Conservation (phyloP, 2,888 invertebrate genomes). For the Platyscelio sp. region DNA sequence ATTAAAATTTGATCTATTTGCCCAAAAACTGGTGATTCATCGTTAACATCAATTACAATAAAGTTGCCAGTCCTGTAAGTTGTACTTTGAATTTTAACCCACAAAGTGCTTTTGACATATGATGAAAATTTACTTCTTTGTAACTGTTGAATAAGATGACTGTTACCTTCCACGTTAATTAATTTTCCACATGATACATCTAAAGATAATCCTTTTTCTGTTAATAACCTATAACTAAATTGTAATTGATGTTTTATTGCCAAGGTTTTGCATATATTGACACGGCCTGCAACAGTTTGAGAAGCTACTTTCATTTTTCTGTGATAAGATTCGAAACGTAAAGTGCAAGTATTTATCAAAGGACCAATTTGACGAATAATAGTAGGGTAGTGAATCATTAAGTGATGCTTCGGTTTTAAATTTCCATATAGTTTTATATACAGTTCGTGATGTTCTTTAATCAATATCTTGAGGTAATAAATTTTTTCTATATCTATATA, state of each 20-base stretch:
- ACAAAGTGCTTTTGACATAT: background rate
- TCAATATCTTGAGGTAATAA: background rate
- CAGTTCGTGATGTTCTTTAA: conserved; percentile 31
- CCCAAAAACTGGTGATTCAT: conserved; percentile 1
- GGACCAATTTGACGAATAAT: conserved; percentile 35
- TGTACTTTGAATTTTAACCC: conserved; percentile 17
- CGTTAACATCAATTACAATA: conserved; percentile 3
- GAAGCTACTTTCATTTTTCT: conserved; percentile 10
- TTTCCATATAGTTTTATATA: conserved; percentile 24
- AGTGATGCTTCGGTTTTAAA: conserved; percentile 43
- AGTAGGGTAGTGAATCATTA: conserved; percentile 34
- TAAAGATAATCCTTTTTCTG: background rate
- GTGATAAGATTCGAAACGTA: conserved; percentile 42
- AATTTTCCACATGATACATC: conserved; percentile 8
- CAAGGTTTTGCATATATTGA: conserved; percentile 37
- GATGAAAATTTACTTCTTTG: background rate
- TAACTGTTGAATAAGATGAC: background rate
- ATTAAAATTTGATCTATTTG: conserved; percentile 10
- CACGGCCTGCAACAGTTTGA: background rate
- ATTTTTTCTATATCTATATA: conserved; percentile 25
- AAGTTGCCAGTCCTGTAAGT: conserved; percentile 12
- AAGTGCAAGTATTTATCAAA: background rate
- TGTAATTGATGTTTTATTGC: conserved; percentile 16
- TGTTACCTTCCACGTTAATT: background rate
- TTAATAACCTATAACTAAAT: background rate